Evolutionary conservation across 1,140 invertebrate species (phyloP), one percentile per base, ranked within the genome.

Genomic region (Cepaea nemoralis): DNA sequence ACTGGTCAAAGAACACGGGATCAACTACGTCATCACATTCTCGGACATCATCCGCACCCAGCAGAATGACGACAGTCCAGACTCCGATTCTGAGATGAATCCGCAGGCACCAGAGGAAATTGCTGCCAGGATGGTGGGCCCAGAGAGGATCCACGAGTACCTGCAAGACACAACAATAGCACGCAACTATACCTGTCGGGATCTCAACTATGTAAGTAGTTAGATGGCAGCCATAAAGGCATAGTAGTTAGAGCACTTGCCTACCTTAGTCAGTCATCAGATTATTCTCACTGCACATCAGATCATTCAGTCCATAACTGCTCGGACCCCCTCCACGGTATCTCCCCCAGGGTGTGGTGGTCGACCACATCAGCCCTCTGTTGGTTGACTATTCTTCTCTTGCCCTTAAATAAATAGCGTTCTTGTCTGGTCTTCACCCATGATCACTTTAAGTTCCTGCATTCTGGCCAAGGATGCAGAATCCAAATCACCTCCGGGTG

Each of bases 181-280:
- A 31, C 24, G 50, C 16, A 73, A 78, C 48, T 81, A 81, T 27
- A 83, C 79, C 8, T 83, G 83, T 48, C 70, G 59, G 63, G 83
- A 83, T 37, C 45, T 83, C 6, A 83, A 83, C 48, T 83, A 83
- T 39, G 83, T 83, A 39, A 82, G 83, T 48, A 19, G n/a, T n/a
- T n/a, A n/a, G n/a, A n/a, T n/a, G n/a, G n/a, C n/a, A n/a, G 8
- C 16, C 12, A 12, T 69, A 16, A 69, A 14, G 33, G 66, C 14
- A 31, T 14, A 16, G 33, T 69, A 14, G 19, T 33, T 69, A n/a
- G 14, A 14, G 19, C 33, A 31, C 33, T 69, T 19, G 19, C n/a
- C n/a, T n/a, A n/a, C n/a, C n/a, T n/a, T n/a, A n/a, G n/a, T n/a
- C n/a, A n/a, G n/a, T n/a, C n/a, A n/a, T n/a, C n/a, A n/a, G n/a